Conservation (phyloP, 1,140 invertebrate species). For the Mactra quadrangularis region DNA sequence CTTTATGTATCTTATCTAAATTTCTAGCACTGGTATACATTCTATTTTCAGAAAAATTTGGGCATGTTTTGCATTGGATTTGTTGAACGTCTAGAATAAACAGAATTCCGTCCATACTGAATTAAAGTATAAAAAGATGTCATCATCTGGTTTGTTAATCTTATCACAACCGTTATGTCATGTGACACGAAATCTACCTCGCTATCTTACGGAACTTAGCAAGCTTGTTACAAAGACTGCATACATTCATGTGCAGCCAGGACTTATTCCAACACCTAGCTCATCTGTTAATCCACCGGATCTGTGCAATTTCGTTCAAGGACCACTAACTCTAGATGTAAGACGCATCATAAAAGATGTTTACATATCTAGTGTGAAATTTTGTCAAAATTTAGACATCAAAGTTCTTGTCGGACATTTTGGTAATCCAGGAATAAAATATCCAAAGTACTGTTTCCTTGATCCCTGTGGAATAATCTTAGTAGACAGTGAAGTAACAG, state of each 20-base stretch:
- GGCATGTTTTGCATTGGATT: too few species aligned
- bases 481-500: slow-evolving; percentile 29
- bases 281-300: not conserved
- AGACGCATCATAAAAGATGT: slow-evolving; percentile 63
- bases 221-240: slow-evolving; percentile 64
- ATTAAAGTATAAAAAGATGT: too few species aligned
- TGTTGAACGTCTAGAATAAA: too few species aligned
- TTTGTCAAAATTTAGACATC: slow-evolving; percentile 69
- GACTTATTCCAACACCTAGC: not conserved
- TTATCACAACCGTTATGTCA: slow-evolving; percentile 69
- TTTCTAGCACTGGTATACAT: too few species aligned
- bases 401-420: slow-evolving; percentile 69
- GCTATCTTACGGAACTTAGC: slow-evolving; percentile 59
- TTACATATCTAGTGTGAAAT: slow-evolving; percentile 59
- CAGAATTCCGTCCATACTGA: too few species aligned
- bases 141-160: slow-evolving; percentile 61
- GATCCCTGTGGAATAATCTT: slow-evolving; percentile 56
- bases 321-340: slow-evolving; percentile 63
- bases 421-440: slow-evolving; percentile 18
- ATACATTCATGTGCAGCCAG: slow-evolving; percentile 72
- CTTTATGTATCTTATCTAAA: too few species aligned
- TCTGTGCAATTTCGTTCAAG: not conserved
- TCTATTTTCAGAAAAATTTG: too few species aligned
- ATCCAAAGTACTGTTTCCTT: slow-evolving; percentile 4
- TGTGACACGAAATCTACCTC: slow-evolving; percentile 54